Percentiles rank a stretch among this genome's conserved stretches.
These are phyloP conservation scores for Zosterops borbonicus DNA, from an alignment of 2,113 vertebrate genomes.

Conservation along the genomic window DNA sequence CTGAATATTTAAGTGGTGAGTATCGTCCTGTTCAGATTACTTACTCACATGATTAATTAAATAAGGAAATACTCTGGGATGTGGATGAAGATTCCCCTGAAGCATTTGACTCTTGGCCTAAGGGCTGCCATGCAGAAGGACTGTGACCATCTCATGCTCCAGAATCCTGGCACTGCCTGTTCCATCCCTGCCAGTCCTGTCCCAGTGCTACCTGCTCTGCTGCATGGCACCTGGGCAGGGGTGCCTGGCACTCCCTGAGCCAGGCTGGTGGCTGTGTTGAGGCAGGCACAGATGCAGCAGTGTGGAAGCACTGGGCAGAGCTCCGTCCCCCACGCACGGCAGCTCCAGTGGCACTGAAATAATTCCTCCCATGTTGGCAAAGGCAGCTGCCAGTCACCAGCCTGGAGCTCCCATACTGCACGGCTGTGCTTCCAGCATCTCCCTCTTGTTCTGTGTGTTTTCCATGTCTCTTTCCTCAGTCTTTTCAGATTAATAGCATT, in stretches of 20 bases:
- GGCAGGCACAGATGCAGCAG: background rate
- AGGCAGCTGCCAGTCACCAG: slow-evolving; percentile 8
- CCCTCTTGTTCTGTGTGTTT: background rate
- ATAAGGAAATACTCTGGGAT: background rate
- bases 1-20: background rate
- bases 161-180: background rate
- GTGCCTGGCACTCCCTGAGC: background rate
- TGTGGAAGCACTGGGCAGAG: fast-evolving
- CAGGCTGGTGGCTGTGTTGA: background rate
- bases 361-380: background rate
- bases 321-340: fast-evolving
- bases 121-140: fast-evolving
- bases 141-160: background rate
- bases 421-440: background rate
- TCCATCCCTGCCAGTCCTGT: background rate
- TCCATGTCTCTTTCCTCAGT: slow-evolving; percentile 49
- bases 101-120: background rate
- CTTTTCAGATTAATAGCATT: slow-evolving; percentile 60
- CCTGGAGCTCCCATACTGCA: background rate
- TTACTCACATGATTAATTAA: background rate
- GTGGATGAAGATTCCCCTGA: background rate
- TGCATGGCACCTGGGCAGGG: background rate
- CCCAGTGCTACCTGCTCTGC: background rate
- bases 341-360: background rate
- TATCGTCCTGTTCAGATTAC: background rate